Conservation (phyloP, 2,113 vertebrate genomes). For the Strix aluco region DNA sequence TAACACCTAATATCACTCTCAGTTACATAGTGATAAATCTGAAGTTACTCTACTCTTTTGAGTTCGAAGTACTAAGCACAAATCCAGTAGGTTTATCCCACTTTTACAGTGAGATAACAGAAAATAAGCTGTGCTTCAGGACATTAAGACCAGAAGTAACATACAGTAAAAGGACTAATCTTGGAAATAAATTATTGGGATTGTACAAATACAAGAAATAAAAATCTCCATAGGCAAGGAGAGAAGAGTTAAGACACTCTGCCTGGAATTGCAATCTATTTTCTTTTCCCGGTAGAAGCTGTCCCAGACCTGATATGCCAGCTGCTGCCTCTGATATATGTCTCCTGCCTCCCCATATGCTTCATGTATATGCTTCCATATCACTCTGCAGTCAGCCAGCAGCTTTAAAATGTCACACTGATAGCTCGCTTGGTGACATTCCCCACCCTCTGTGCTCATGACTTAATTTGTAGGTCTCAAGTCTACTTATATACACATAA, state of each 20-base stretch:
- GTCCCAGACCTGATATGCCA: neutral
- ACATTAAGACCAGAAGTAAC: neutral
- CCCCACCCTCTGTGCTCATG: neutral
- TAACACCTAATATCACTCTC: neutral
- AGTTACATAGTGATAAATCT: neutral
- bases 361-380: conserved; percentile 2
- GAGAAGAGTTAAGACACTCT: neutral
- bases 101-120: neutral
- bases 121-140: neutral
- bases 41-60: neutral
- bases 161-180: neutral
- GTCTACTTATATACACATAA: neutral
- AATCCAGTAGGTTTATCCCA: neutral
- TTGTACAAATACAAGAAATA: neutral
- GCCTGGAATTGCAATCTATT: conserved; percentile 6
- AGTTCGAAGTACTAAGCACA: neutral
- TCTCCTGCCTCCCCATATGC: conserved; percentile 1
- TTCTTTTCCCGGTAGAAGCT: neutral
- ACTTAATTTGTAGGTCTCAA: neutral
- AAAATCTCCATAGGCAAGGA: neutral
- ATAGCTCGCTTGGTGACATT: neutral
- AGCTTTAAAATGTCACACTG: conserved; percentile 43
- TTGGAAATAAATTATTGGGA: neutral
- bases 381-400: conserved; percentile 32
- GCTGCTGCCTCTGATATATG: conserved; percentile 12